Percentiles rank a stretch among this genome's conserved stretches.
phyloP scores from a whole-genome alignment of 2,113 vertebrate species.

The Saimiri boliviensis region DNA sequence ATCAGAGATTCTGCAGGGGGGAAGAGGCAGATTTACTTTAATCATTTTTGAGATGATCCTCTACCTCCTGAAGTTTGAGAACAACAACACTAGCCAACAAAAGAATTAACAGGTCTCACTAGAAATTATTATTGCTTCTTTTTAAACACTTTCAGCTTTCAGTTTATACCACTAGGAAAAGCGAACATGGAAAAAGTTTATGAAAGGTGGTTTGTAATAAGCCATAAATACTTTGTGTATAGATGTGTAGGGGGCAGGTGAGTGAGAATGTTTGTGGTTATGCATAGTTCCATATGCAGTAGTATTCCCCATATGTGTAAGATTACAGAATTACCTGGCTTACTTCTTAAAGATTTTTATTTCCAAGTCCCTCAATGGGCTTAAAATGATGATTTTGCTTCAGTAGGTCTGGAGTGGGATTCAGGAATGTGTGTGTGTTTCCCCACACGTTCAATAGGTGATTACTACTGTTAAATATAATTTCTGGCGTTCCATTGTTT shows the following conservation, averaged over 20 bases:
- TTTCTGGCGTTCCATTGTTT: not conserved
- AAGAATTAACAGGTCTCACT: not conserved
- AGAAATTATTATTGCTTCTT: not conserved
- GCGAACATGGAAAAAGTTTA: not conserved
- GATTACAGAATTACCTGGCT: not conserved
- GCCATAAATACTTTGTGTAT: not conserved
- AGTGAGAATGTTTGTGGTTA: not conserved
- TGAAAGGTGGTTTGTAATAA: not conserved
- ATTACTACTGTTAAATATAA: not conserved
- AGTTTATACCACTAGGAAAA: not conserved
- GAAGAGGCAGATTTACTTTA: not conserved
- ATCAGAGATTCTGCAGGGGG: no score
- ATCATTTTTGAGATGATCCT: not conserved
- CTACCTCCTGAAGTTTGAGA: not conserved
- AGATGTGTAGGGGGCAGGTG: not conserved
- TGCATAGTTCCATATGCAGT: not conserved
- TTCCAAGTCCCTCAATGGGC: not conserved
- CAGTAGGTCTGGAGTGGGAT: not conserved
- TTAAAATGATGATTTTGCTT: not conserved
- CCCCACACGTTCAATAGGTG: not conserved
- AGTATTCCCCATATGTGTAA: not conserved
- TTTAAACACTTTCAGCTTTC: not conserved
- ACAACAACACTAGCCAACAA: not conserved
- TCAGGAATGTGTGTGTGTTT: not conserved
- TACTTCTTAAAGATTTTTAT: not conserved